Evolutionary conservation across 2,797 vertebrate species (phyloP).

Genomic region (Chromobotia macracanthus): DNA sequence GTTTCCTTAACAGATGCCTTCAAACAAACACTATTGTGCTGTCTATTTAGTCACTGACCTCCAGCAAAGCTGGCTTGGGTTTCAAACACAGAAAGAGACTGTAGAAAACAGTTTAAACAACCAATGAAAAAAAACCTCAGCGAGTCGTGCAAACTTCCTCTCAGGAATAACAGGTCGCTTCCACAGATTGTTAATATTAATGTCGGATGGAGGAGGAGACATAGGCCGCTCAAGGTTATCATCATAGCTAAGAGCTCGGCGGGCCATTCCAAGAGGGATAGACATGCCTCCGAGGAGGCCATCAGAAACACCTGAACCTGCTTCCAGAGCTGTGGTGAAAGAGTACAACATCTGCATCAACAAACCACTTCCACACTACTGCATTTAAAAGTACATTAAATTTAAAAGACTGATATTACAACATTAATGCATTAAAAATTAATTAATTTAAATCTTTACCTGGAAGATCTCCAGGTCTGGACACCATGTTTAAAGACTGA

Average conservation of each 20-base stretch:
- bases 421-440: too few species aligned
- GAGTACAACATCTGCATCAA: not conserved
- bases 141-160: constrained; percentile 85
- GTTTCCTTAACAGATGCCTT: too few species aligned
- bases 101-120: too few species aligned
- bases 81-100: too few species aligned
- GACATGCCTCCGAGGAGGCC: constrained; percentile 80
- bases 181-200: constrained; percentile 84
- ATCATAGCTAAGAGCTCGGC: constrained; percentile 89
- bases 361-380: not conserved
- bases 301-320: constrained; percentile 59
- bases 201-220: constrained; percentile 87
- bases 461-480: constrained; percentile 73
- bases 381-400: too few species aligned
- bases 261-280: constrained; percentile 81
- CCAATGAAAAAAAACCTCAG: constrained; percentile 76
- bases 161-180: constrained; percentile 89
- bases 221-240: constrained; percentile 87
- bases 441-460: constrained; percentile 62
- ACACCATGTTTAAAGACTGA: constrained; percentile 67
- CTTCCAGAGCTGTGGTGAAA: constrained; percentile 58
- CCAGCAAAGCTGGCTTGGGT: too few species aligned
- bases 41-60: too few species aligned
- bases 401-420: too few species aligned
- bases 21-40: too few species aligned